Evolutionary conservation across 2,888 invertebrate genomes (phyloP).

Genomic region (Liodrosophila aerea): DNA sequence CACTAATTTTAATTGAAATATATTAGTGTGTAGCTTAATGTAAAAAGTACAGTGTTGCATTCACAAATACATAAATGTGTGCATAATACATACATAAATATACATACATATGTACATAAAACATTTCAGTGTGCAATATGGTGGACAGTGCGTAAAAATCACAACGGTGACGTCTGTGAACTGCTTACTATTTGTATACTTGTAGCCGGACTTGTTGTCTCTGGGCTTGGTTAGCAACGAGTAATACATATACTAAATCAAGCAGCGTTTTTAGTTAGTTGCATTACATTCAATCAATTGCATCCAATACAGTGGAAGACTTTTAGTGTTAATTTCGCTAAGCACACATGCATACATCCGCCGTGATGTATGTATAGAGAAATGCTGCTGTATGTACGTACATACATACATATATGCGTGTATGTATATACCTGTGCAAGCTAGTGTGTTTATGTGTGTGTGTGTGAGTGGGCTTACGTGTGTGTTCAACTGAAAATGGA

Average conservation of each 20-base stretch:
- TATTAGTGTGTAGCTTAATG: conserved; percentile 11
- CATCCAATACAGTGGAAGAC: conserved; percentile 43
- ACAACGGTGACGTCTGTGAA: conserved; percentile 40
- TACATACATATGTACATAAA: conserved; percentile 16
- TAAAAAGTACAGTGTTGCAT: conserved; percentile 74
- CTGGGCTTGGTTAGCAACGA: conserved; percentile 43
- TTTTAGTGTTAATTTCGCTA: conserved; percentile 50
- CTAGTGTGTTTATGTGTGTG: conserved; percentile 36
- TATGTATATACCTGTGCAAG: conserved; percentile 35
- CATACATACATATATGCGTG: too few species aligned
- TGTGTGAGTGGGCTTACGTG: conserved; percentile 28
- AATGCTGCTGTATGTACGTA: conserved; percentile 36
- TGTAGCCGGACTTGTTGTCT: conserved; percentile 16
- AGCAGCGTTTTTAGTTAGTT: conserved; percentile 24
- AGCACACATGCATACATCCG: conserved; percentile 33
- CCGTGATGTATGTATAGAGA: conserved; percentile 38
- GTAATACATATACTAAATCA: conserved; percentile 21
- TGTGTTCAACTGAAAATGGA: conserved; percentile 66
- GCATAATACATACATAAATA: conserved; percentile 20
- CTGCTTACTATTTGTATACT: conserved; percentile 36
- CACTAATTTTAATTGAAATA: conserved; percentile 50
- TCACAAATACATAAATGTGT: conserved; percentile 31
- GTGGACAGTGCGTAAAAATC: conserved; percentile 70
- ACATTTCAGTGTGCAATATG: conserved; percentile 64
- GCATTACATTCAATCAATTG: conserved; percentile 40